These are phyloP conservation scores for Drosophila serrata DNA, from an alignment of 1,140 invertebrate species.

Conservation along the genomic window DNA sequence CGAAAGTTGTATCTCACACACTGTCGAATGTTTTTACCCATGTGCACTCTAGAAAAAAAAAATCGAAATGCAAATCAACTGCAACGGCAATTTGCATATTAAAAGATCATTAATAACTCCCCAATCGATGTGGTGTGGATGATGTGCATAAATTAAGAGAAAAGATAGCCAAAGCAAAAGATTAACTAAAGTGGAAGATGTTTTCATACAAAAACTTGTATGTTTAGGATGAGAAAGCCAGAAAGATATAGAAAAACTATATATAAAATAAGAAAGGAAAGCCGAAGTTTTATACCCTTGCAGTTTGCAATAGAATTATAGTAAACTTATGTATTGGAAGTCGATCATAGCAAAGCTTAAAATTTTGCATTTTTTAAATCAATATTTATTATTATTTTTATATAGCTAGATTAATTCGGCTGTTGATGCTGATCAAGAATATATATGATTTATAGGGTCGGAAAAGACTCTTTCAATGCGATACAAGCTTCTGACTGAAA, in stretches of 20 bases:
- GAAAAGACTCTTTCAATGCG: too few species aligned
- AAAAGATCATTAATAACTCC: conserved; percentile 39
- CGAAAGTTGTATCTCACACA: conserved; percentile 51
- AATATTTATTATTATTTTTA: too few species aligned
- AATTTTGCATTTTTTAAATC: too few species aligned
- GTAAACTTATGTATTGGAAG: too few species aligned
- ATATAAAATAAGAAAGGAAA: background rate
- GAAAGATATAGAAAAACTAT: background rate
- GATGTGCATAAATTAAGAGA: conserved; percentile 44
- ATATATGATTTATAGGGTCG: too few species aligned
- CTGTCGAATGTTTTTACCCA: conserved; percentile 4
- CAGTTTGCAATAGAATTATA: too few species aligned
- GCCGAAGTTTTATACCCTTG: too few species aligned
- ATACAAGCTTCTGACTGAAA: too few species aligned
- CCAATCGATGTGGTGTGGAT: conserved; percentile 32
- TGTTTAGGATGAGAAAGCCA: background rate
- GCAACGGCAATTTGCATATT: conserved; percentile 53
- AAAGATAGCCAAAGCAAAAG: conserved; percentile 1
- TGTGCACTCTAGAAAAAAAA: conserved; percentile 8
- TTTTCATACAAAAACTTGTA: background rate
- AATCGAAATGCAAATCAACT: conserved; percentile 43
- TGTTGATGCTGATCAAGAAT: too few species aligned
- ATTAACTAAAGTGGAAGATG: conserved; percentile 11
- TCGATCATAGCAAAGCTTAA: too few species aligned
- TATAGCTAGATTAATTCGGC: too few species aligned